Evolutionary conservation across 1,140 invertebrate genomes (phyloP).

Genomic region (Saccostrea echinata): DNA sequence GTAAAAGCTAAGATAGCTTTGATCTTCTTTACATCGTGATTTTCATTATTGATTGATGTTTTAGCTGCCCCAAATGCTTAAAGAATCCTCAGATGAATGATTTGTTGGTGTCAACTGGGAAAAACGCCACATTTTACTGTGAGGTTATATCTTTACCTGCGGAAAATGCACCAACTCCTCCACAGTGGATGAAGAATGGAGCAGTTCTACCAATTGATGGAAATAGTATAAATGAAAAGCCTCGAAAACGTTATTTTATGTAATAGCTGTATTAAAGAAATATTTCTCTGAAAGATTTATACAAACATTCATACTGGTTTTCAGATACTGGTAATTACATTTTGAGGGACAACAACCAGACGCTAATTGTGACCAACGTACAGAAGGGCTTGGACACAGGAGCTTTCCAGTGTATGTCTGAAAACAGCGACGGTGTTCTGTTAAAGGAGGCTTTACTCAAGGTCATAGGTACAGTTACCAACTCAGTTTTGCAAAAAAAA

Average conservation of each 20-base stretch:
- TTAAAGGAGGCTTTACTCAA: conserved; percentile 11
- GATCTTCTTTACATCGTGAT: no score
- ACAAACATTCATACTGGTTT: neutral
- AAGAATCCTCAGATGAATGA: neutral
- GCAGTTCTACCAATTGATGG: neutral
- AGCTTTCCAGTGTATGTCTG: conserved; percentile 5
- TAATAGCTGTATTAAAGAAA: no score
- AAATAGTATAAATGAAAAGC: neutral
- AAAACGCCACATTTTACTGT: neutral
- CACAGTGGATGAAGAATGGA: conserved; percentile 38
- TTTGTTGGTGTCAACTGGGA: neutral
- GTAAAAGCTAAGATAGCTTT: no score
- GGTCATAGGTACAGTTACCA: neutral
- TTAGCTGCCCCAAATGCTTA: conserved; percentile 5
- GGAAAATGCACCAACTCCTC: neutral
- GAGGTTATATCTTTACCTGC: neutral
- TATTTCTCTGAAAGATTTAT: no score
- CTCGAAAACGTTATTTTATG: no score
- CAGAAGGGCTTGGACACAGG: neutral
- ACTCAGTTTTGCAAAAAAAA: neutral
- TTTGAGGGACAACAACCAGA: neutral
- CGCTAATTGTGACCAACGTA: neutral
- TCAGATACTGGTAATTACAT: neutral
- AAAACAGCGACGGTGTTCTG: conserved; percentile 32
- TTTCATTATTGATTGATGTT: no score